A percentile compares a stretch with the other conserved stretches of the same genome.
phyloP scores from a whole-genome alignment of 1,140 invertebrate genomes.

The Drosophila obscura region DNA sequence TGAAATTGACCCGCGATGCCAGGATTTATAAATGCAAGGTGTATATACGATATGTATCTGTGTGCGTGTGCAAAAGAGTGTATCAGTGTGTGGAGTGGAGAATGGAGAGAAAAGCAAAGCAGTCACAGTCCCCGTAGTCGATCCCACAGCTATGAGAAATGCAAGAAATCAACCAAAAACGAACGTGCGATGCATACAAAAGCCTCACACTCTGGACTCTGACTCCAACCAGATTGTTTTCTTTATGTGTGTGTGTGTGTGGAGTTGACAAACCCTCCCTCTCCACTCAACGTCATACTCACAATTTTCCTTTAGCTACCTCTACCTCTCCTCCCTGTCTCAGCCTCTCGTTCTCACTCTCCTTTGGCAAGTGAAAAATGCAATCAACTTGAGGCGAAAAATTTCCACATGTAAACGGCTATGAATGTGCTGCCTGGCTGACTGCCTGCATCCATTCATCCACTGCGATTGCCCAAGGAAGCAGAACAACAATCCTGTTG shows the following conservation, averaged over 20 bases:
- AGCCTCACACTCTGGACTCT: slow-evolving; percentile 23
- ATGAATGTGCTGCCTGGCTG: slow-evolving; percentile 25
- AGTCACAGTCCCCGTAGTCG: slow-evolving; percentile 16
- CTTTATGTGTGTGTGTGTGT: slow-evolving; percentile 37
- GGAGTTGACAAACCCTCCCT: slow-evolving; percentile 39
- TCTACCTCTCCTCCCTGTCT: neutral
- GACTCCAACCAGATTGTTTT: slow-evolving; percentile 68
- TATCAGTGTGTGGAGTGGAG: slow-evolving; percentile 26
- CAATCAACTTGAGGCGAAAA: slow-evolving; percentile 78
- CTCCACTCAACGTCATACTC: neutral
- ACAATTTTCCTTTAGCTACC: neutral
- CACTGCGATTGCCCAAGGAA: slow-evolving; percentile 57
- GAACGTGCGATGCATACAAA: slow-evolving; percentile 79
- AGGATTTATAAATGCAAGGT: slow-evolving; percentile 68
- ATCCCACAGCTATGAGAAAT: slow-evolving; percentile 69
- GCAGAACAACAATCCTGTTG: slow-evolving; percentile 52
- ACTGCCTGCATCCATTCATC: slow-evolving; percentile 29
- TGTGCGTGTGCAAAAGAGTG: slow-evolving; percentile 30
- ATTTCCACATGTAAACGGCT: slow-evolving; percentile 60
- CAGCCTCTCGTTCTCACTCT: neutral
- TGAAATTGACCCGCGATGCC: slow-evolving; percentile 79
- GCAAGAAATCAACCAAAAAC: slow-evolving; percentile 80
- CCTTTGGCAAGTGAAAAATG: slow-evolving; percentile 65
- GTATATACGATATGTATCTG: slow-evolving; percentile 14
- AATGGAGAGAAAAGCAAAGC: slow-evolving; percentile 1